Evolutionary conservation across 2,888 invertebrate species (phyloP).

Genomic region (Drosophila fungiperda): DNA sequence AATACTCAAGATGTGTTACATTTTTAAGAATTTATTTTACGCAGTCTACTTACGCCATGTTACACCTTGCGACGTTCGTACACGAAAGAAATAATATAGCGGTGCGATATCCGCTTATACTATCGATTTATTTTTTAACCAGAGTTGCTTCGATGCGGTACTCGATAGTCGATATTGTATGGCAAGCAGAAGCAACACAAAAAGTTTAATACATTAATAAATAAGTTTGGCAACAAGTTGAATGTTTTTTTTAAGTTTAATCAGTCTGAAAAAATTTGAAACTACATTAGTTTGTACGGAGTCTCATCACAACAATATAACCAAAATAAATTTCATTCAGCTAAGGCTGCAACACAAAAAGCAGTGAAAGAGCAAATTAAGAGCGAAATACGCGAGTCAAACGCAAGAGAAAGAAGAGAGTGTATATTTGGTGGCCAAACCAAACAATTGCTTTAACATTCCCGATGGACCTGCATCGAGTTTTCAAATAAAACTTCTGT

Average conservation of each 20-base stretch:
- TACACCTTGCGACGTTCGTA: conserved; percentile 63
- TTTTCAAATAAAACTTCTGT: conserved; percentile 51
- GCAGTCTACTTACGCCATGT: conserved; percentile 82
- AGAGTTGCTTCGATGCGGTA: conserved; percentile 20
- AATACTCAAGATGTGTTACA: conserved; percentile 36
- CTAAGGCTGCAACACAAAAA: not conserved
- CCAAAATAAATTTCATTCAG: not conserved
- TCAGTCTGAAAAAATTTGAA: not conserved
- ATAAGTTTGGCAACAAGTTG: conserved; percentile 41
- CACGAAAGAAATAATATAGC: conserved; percentile 63
- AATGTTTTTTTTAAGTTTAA: conserved; percentile 2
- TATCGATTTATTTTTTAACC: conserved; percentile 11
- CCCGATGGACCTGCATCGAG: conserved; percentile 59
- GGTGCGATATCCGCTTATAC: not conserved
- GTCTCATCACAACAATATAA: not conserved
- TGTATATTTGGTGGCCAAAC: conserved; percentile 58
- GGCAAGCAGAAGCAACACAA: conserved; percentile 35
- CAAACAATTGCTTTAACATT: conserved; percentile 68
- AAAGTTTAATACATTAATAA: conserved; percentile 12
- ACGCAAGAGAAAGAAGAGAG: conserved; percentile 24
- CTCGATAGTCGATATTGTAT: not conserved
- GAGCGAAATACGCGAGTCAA: conserved; percentile 13
- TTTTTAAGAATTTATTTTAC: conserved; percentile 45
- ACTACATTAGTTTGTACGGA: not conserved
- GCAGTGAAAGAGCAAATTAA: conserved; percentile 20